Evolutionary conservation across 2,797 vertebrate species (phyloP).

Genomic region (Loris lydekkerianus): DNA sequence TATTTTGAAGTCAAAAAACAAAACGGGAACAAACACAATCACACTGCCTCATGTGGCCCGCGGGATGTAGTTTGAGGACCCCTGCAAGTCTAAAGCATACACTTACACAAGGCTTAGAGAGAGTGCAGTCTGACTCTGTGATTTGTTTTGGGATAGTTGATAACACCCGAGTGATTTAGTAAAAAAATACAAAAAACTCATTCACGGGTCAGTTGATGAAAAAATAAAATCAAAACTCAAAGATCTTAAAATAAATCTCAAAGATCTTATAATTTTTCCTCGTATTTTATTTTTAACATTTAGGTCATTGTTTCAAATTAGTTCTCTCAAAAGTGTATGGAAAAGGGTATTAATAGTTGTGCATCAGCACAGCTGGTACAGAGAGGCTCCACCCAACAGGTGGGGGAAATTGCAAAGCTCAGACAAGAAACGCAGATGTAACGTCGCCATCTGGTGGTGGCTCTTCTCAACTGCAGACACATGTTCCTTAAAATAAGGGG

Average conservation of each 20-base stretch:
- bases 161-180: background rate
- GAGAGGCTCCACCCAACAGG: background rate
- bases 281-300: background rate
- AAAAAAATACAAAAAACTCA: background rate
- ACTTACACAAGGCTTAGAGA: background rate
- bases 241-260: constrained; percentile 1
- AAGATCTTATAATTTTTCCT: background rate
- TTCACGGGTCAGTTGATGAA: background rate
- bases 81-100: background rate
- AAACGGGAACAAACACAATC: no score
- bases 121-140: background rate
- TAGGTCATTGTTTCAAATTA: constrained; percentile 16
- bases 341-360: background rate
- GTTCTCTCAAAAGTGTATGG: background rate
- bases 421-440: background rate
- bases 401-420: background rate
- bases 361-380: background rate
- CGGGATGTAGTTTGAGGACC: no score
- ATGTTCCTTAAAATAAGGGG: background rate
- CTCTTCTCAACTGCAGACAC: background rate
- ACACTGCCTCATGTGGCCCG: no score
- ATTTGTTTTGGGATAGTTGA: background rate
- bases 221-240: background rate
- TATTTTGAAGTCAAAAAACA: no score
- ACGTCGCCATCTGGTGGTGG: constrained; percentile 59